phyloP scores from a whole-genome alignment of 1,140 invertebrate species.

The Parapsyche elsis region DNA sequence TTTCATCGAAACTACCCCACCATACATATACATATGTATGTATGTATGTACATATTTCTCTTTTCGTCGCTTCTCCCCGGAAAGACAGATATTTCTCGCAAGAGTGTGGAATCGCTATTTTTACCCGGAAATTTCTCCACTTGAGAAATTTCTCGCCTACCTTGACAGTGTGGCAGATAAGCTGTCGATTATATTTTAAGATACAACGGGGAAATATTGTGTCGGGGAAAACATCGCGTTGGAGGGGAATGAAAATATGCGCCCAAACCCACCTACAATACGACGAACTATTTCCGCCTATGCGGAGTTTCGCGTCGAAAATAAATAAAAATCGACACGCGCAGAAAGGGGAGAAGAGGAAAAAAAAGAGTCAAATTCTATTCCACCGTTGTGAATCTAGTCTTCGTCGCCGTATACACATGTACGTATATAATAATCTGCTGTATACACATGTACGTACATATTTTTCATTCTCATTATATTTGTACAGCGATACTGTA shows the following conservation, averaged over 20 bases:
- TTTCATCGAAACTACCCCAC: neutral
- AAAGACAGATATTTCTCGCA: conserved; percentile 5
- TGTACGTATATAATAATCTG: neutral
- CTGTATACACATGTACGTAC: neutral
- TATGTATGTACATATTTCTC: no score
- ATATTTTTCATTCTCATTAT: neutral
- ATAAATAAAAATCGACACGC: neutral
- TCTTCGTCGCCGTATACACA: neutral
- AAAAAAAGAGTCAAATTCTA: neutral
- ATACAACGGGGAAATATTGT: neutral
- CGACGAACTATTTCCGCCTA: conserved; percentile 8
- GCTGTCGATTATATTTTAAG: conserved; percentile 41
- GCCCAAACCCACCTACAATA: neutral
- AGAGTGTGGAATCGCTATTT: neutral
- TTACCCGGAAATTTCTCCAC: conserved; percentile 7
- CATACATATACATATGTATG: no score
- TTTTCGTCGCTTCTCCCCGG: neutral
- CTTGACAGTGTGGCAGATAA: conserved; percentile 33
- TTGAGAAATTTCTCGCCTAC: conserved; percentile 16
- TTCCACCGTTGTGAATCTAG: neutral
- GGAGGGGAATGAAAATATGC: conserved; percentile 11
- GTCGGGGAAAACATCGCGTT: conserved; percentile 4
- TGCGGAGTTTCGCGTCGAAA: neutral
- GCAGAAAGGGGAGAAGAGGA: neutral
- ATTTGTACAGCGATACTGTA: neutral